Evolutionary conservation across 1,140 invertebrate genomes (phyloP).

Genomic region (Steinernema khuongi): DNA sequence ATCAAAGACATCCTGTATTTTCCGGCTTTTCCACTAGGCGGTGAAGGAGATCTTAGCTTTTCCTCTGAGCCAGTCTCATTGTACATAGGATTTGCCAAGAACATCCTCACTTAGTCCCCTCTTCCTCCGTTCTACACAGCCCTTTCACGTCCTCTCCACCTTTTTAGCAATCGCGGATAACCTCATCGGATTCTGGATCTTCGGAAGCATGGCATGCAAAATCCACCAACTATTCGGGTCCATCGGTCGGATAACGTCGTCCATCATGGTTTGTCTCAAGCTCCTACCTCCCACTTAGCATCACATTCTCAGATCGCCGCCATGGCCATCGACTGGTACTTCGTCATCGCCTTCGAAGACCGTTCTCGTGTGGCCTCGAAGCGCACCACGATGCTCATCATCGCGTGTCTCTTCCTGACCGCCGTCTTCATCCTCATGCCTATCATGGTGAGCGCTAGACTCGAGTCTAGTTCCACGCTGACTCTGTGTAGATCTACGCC

Average conservation of each 20-base stretch:
- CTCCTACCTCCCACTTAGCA: constrained; percentile 14
- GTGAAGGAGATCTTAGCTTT: no score
- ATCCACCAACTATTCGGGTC: constrained; percentile 26
- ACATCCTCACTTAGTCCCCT: no score
- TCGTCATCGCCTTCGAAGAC: constrained; percentile 5
- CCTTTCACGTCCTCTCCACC: no score
- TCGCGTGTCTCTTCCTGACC: constrained; percentile 9
- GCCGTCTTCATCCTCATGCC: constrained; percentile 25
- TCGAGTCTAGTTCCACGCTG: neutral
- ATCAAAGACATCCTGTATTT: no score
- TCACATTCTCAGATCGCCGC: constrained; percentile 22
- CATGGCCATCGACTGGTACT: constrained; percentile 26
- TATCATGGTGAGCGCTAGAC: constrained; percentile 4
- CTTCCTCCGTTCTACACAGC: no score
- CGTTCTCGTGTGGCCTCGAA: neutral
- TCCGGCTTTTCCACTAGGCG: no score
- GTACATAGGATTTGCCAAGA: no score
- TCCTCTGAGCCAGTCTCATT: no score
- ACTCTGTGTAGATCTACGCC: constrained; percentile 28
- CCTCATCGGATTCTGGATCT: constrained; percentile 30
- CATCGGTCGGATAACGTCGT: constrained; percentile 24
- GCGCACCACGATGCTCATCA: constrained; percentile 23
- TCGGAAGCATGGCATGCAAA: constrained; percentile 29
- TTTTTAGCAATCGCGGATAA: constrained; percentile 22
- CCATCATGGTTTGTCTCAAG: constrained; percentile 23